Conservation (phyloP, 2,797 vertebrate genomes). For the Rousettus madagascariensis region DNA sequence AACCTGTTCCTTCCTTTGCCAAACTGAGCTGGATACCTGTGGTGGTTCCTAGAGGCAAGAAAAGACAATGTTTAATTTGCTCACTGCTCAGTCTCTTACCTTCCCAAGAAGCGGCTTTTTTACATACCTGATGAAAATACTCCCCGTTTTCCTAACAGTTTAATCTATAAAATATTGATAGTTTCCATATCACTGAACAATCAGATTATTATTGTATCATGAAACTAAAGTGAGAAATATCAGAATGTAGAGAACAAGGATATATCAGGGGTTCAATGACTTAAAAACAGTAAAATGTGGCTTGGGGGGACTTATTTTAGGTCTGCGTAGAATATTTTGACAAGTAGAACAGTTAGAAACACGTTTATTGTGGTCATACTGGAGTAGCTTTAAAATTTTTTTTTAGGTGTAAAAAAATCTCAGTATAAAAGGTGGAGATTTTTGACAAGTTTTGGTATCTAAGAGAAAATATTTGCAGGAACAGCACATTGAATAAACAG, state of each 20-base stretch:
- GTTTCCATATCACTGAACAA: neutral
- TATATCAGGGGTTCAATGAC: neutral
- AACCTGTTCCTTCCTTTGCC: neutral
- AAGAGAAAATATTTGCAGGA: neutral
- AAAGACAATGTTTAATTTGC: neutral
- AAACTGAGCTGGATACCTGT: neutral
- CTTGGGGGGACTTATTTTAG: neutral
- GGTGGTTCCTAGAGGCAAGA: neutral
- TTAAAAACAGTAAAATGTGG: slow-evolving; percentile 1
- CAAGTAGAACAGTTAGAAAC: neutral
- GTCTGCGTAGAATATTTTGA: neutral
- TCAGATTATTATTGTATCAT: neutral
- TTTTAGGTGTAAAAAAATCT: neutral
- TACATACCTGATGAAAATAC: neutral
- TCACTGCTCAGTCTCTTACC: neutral
- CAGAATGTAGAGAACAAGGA: neutral
- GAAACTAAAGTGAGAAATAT: neutral
- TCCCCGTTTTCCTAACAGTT: neutral
- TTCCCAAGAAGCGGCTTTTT: slow-evolving; percentile 13
- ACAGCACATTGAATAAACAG: neutral
- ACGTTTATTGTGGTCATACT: neutral
- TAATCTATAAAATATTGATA: neutral
- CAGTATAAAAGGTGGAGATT: neutral
- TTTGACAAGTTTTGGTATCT: neutral
- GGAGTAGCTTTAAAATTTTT: neutral